Evolutionary conservation across 2,888 invertebrate genomes (phyloP).

Genomic region (Bugula neritina): DNA sequence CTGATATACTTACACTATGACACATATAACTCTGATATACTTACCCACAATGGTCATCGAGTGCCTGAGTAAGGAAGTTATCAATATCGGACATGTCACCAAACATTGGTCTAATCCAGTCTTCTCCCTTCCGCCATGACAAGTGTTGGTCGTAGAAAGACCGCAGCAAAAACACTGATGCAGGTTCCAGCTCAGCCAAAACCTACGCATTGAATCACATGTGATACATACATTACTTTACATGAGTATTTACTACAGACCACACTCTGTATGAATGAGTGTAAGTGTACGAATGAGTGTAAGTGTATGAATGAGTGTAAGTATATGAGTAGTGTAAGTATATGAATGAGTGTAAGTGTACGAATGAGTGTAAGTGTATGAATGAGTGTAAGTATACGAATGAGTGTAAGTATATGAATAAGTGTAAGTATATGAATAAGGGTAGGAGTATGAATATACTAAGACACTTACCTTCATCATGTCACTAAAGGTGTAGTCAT

Average conservation of each 20-base stretch:
- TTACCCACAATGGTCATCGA: not conserved
- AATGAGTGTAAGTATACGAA: too few relatives aligned
- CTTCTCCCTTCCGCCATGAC: not conserved
- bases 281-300: too few relatives aligned
- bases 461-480: not conserved
- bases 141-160: conserved; percentile 9
- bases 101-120: conserved; percentile 2
- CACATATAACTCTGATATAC: too few relatives aligned
- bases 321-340: too few relatives aligned
- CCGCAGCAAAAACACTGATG: not conserved
- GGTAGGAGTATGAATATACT: not conserved
- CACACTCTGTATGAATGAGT: too few relatives aligned
- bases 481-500: not conserved
- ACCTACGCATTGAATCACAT: not conserved
- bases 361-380: too few relatives aligned
- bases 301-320: too few relatives aligned
- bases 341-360: too few relatives aligned
- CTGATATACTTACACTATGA: too few relatives aligned
- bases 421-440: too few relatives aligned
- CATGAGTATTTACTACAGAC: too few relatives aligned
- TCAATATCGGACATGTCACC: conserved; percentile 17
- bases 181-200: conserved; percentile 19
- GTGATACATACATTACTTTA: not conserved
- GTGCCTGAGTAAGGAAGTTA: not conserved
- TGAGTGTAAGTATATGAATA: too few relatives aligned